phyloP scores from a whole-genome alignment of 2,113 vertebrate species.

The Hippolais icterina region DNA sequence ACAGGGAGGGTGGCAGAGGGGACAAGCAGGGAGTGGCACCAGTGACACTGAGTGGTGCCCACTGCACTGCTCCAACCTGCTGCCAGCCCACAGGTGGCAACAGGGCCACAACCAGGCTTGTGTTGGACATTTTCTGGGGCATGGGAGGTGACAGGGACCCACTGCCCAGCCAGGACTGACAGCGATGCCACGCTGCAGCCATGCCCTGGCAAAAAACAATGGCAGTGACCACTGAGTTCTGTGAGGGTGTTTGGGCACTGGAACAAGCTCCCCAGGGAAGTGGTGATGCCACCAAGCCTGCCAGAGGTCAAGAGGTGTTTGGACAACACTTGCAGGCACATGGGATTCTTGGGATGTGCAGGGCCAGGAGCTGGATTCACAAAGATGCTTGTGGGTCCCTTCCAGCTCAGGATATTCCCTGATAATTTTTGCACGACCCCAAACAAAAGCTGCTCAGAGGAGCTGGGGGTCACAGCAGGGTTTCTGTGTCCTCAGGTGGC shows the following conservation, averaged over 20 bases:
- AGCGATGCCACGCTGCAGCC: neutral
- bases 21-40: neutral
- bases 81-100: neutral
- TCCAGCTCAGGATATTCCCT: neutral
- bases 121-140: rapidly evolving
- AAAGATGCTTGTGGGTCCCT: too few species aligned
- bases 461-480: neutral
- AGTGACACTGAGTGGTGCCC: neutral
- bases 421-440: rapidly evolving
- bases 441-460: neutral
- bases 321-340: neutral
- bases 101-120: neutral
- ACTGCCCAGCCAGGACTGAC: neutral
- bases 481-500: neutral
- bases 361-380: rapidly evolving
- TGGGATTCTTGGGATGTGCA: neutral
- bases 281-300: neutral
- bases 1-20: rapidly evolving
- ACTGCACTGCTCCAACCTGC: neutral
- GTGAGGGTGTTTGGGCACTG: neutral
- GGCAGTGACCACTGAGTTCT: rapidly evolving
- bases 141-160: neutral
- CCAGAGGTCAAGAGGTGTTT: neutral
- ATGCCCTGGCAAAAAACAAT: neutral
- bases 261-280: neutral